These are phyloP conservation scores for Microctonus aethiopoides DNA, from an alignment of 2,888 invertebrate genomes.

Conservation along the genomic window DNA sequence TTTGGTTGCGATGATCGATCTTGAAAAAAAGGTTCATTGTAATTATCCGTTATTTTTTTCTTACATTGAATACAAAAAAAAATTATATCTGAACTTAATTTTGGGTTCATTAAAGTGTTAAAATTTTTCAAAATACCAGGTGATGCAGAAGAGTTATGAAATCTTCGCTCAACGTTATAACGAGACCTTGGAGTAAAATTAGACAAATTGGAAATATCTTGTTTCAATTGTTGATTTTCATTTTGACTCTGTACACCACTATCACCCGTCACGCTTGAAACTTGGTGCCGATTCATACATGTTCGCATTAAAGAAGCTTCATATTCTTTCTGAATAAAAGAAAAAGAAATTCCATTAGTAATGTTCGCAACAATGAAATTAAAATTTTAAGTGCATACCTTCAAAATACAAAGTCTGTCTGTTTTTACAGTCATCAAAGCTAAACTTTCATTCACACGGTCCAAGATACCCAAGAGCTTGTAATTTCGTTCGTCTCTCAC, in stretches of 20 bases:
- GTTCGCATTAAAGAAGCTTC: constrained; percentile 51
- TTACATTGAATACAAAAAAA: background rate
- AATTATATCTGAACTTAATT: background rate
- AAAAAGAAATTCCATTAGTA: constrained; percentile 22
- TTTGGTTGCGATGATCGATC: background rate
- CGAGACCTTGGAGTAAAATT: background rate
- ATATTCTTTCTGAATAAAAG: constrained; percentile 57
- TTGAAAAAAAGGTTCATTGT: background rate
- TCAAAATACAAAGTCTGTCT: constrained; percentile 71
- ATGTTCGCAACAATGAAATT: background rate
- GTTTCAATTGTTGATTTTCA: constrained; percentile 38
- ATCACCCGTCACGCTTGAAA: constrained; percentile 50
- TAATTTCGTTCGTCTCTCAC: constrained; percentile 73
- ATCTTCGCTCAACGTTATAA: background rate
- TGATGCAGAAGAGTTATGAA: background rate
- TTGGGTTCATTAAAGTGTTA: background rate
- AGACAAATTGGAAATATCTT: background rate
- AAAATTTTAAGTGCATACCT: constrained; percentile 57
- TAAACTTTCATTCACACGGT: constrained; percentile 72
- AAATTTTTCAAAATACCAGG: background rate
- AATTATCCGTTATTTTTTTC: background rate
- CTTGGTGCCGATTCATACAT: constrained; percentile 39
- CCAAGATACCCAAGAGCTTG: constrained; percentile 70
- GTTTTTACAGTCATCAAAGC: constrained; percentile 72
- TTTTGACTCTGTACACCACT: constrained; percentile 54